phyloP scores from a whole-genome alignment of 2,797 vertebrate species.

The Scolopax rusticola region DNA sequence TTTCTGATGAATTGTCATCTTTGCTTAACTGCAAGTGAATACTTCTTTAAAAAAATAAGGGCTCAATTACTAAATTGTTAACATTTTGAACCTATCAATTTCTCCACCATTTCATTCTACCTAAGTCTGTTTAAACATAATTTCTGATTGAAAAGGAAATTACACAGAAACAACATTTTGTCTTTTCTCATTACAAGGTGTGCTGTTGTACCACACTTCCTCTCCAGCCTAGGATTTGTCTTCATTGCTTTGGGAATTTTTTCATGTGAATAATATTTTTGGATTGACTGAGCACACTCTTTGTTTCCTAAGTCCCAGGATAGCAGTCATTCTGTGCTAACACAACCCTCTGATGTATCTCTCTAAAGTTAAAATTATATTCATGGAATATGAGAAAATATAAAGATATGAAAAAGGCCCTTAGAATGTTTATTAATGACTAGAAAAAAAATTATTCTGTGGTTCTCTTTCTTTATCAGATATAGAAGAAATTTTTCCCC shows the following conservation, averaged over 20 bases:
- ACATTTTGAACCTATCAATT: slow-evolving; percentile 5
- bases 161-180: not conserved
- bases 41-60: not conserved
- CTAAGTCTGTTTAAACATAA: not conserved
- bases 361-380: not conserved
- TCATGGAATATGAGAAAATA: not conserved
- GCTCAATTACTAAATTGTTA: not conserved
- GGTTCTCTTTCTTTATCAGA: not conserved
- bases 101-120: not conserved
- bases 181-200: not conserved
- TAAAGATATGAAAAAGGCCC: not conserved
- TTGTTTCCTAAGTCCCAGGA: not conserved
- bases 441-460: not conserved
- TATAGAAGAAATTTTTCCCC: not conserved
- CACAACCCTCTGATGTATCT: not conserved
- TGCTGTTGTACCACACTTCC: not conserved
- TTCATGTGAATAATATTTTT: not conserved
- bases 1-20: not conserved
- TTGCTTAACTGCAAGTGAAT: not conserved
- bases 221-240: not conserved
- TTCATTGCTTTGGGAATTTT: not conserved
- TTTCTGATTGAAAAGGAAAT: slow-evolving; percentile 11
- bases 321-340: not conserved
- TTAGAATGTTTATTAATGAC: not conserved
- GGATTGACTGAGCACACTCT: not conserved